Percentiles rank a stretch among this genome's conserved stretches.
Evolutionary conservation across 2,888 invertebrate genomes (phyloP).

Genomic region (Atethmia centrago): DNA sequence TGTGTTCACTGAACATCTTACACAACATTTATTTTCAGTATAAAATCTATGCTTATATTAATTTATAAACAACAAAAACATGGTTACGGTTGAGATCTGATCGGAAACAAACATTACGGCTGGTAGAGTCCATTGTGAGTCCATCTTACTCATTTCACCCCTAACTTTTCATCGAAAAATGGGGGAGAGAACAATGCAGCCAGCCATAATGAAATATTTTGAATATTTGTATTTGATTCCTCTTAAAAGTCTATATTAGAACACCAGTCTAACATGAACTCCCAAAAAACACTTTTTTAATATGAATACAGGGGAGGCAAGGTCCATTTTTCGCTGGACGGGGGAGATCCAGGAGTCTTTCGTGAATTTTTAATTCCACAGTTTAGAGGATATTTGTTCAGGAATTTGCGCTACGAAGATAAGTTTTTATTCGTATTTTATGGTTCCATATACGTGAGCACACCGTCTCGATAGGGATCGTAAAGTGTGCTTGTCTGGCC

Average conservation of each 20-base stretch:
- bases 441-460: conserved; percentile 41
- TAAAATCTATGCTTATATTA: too few species aligned
- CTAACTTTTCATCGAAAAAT: conserved; percentile 74
- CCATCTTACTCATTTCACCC: conserved; percentile 54
- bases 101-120: conserved; percentile 55
- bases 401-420: conserved; percentile 75
- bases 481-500: conserved; percentile 48
- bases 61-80: conserved; percentile 31
- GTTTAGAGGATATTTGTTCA: conserved; percentile 78
- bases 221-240: conserved; percentile 87
- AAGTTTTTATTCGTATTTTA: conserved; percentile 69
- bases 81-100: conserved; percentile 43
- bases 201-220: conserved; percentile 86
- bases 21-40: conserved; percentile 7
- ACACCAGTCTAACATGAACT: conserved; percentile 70
- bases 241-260: conserved; percentile 71
- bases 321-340: conserved; percentile 42
- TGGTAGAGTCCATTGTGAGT: conserved; percentile 55
- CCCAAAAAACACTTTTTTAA: conserved; percentile 58
- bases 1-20: conserved; percentile 2
- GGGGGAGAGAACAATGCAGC: conserved; percentile 79
- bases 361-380: conserved; percentile 80
- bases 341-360: conserved; percentile 44
- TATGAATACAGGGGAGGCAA: background rate
- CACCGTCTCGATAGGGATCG: conserved; percentile 38